phyloP scores from a whole-genome alignment of 2,797 vertebrate genomes.

The Pitangus sulphuratus region DNA sequence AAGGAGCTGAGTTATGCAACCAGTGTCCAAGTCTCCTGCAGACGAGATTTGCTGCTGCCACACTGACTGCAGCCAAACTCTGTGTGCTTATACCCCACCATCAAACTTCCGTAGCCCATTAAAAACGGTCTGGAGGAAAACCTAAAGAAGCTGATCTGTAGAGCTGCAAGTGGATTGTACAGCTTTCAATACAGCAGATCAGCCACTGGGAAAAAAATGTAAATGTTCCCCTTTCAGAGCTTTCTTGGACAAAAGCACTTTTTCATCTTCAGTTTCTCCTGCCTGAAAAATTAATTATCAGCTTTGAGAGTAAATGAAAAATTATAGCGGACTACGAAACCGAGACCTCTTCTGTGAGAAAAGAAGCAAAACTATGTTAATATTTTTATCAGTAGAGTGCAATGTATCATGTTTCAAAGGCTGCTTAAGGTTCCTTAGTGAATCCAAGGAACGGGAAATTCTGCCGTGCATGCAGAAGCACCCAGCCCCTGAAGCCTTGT shows the following conservation, averaged over 20 bases:
- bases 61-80: not conserved
- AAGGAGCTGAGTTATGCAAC: not conserved
- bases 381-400: not conserved
- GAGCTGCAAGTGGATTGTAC: not conserved
- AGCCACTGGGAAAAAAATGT: not conserved
- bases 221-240: not conserved
- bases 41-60: not conserved
- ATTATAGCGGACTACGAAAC: not conserved
- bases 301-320: not conserved
- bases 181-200: not conserved
- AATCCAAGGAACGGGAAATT: not conserved
- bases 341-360: not conserved
- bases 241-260: not conserved
- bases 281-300: not conserved
- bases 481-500: not conserved
- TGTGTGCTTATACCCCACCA: not conserved
- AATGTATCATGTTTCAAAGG: slow-evolving; percentile 18
- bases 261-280: not conserved
- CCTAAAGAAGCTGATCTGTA: not conserved
- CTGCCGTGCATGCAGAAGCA: not conserved
- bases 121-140: not conserved
- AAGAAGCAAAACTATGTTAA: not conserved
- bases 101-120: not conserved
- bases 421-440: not conserved
- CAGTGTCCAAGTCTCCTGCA: not conserved